Evolutionary conservation across 2,797 vertebrate species (phyloP).

Genomic region (Peromyscus attwateri): DNA sequence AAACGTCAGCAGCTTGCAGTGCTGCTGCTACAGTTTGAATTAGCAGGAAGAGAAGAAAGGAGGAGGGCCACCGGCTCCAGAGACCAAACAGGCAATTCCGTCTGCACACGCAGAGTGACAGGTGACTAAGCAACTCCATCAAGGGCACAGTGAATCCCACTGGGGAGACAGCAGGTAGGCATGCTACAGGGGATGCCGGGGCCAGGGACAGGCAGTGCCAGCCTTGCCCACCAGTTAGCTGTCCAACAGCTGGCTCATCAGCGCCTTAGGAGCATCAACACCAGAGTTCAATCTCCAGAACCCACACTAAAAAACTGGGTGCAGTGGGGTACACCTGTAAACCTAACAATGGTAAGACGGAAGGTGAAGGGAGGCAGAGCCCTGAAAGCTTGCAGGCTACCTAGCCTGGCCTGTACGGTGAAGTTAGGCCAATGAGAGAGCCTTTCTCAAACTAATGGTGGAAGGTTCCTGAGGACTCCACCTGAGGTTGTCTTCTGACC

Average conservation of each 20-base stretch:
- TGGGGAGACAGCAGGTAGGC: neutral
- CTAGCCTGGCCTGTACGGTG: neutral
- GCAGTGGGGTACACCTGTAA: neutral
- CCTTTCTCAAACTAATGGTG: neutral
- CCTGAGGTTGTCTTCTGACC: neutral
- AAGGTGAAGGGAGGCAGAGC: neutral
- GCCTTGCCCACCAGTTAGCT: neutral
- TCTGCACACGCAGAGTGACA: neutral
- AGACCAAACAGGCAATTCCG: constrained; percentile 24
- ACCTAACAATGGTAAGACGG: neutral
- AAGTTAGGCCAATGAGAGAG: neutral
- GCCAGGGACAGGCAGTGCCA: neutral
- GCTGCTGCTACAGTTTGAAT: constrained; percentile 58
- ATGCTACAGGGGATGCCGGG: neutral
- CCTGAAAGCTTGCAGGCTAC: neutral
- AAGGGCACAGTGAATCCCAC: neutral
- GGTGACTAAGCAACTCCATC: neutral
- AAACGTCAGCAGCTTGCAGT: constrained; percentile 38
- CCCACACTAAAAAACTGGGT: neutral
- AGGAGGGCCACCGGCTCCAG: neutral
- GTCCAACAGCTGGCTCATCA: neutral
- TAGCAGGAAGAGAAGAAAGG: constrained; percentile 21
- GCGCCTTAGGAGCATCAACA: neutral
- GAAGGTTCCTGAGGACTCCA: neutral
- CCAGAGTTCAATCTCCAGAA: neutral